Evolutionary conservation across 2,113 vertebrate species (phyloP).

Genomic region (Myrmophylax atrothorax): DNA sequence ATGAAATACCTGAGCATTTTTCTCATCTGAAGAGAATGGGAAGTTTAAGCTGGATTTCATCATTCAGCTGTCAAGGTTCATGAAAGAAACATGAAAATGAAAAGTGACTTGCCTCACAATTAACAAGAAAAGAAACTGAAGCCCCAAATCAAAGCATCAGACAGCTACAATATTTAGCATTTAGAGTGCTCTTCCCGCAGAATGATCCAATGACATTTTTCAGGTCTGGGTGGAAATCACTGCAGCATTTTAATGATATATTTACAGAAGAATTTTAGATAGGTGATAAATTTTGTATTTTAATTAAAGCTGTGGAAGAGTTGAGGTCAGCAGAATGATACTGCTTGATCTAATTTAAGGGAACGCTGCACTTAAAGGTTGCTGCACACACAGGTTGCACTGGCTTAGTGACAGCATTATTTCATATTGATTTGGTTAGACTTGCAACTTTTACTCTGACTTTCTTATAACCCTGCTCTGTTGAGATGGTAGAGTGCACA

Average conservation of each 20-base stretch:
- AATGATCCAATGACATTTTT: background rate
- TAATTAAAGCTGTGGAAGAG: background rate
- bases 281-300: background rate
- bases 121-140: slow-evolving; percentile 18
- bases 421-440: background rate
- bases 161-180: background rate
- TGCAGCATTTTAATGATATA: slow-evolving; percentile 20
- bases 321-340: background rate
- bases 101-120: slow-evolving; percentile 38
- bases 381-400: background rate
- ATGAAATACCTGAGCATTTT: background rate
- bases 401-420: background rate
- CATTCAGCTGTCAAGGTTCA: slow-evolving; percentile 5
- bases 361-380: background rate
- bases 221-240: background rate
- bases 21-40: background rate
- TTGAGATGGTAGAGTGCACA: background rate
- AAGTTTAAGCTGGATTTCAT: slow-evolving; percentile 32
- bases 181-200: background rate
- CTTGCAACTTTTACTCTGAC: background rate
- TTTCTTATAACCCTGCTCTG: background rate
- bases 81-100: slow-evolving; percentile 40
- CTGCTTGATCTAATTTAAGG: background rate
- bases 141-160: slow-evolving; percentile 28
- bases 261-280: background rate